These are phyloP conservation scores for Pecten maximus DNA, from an alignment of 2,888 invertebrate genomes.

Conservation along the genomic window DNA sequence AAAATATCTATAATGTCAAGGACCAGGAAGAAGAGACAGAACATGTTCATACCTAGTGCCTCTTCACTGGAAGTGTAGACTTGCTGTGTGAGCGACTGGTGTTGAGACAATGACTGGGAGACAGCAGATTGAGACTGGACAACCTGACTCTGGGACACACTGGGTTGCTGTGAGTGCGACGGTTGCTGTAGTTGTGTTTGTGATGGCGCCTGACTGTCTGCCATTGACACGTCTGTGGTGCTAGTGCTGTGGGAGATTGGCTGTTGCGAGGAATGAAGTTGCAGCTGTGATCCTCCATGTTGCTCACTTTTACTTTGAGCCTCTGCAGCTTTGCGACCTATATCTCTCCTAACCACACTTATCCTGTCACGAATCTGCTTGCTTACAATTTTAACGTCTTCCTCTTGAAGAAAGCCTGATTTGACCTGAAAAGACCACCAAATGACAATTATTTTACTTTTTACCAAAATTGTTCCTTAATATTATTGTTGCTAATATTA, in stretches of 20 bases:
- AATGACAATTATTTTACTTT: neutral
- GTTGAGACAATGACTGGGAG: slow-evolving; percentile 40
- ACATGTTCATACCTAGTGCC: neutral
- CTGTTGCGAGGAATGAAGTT: slow-evolving; percentile 50
- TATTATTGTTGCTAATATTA: no score
- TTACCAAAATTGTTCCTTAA: neutral
- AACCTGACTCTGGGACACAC: slow-evolving; percentile 11
- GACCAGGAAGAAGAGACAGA: neutral
- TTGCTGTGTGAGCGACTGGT: slow-evolving; percentile 39
- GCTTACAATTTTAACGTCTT: slow-evolving; percentile 95
- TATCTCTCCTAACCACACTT: slow-evolving; percentile 87
- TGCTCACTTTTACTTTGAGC: slow-evolving; percentile 56
- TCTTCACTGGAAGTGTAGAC: neutral
- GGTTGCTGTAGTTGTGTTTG: slow-evolving; percentile 69
- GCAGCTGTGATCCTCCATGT: slow-evolving; percentile 55
- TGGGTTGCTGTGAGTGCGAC: slow-evolving; percentile 61
- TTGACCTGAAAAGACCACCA: slow-evolving; percentile 86
- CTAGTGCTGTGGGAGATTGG: slow-evolving; percentile 50
- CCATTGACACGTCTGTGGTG: slow-evolving; percentile 49
- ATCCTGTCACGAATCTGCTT: slow-evolving; percentile 95
- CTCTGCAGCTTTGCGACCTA: slow-evolving; percentile 81
- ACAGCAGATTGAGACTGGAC: slow-evolving; percentile 31
- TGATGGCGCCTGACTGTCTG: neutral
- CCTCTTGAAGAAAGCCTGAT: slow-evolving; percentile 96
- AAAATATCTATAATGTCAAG: no score